Base-by-base conservation (phyloP, 2,797 vertebrate genomes). In the Emydoidea blandingii region DNA sequence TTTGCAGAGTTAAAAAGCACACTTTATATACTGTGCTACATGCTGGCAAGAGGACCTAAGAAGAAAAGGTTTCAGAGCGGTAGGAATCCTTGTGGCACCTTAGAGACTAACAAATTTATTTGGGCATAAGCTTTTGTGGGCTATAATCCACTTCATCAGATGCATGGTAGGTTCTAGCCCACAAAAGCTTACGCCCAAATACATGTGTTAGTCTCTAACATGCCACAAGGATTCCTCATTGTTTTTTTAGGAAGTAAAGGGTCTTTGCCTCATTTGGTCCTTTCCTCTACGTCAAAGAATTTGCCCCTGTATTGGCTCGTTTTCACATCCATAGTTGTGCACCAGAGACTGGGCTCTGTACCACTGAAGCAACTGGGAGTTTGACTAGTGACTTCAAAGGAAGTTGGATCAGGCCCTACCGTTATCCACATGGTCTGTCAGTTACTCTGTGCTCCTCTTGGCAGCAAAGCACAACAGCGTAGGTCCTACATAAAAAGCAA, bases 341-440 rank as follows among this genome's bases (percentile, higher is more conserved):
- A 0, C 34, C 62, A 65, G 62, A 8, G 34, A 18, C 56, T 16
- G 27, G 72, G 76, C 89, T 86, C 81, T 50, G 47, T 6, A 8
- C 34, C 54, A 2, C 0, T 1, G 49, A 59, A 27, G 12, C 74
- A 85, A 84, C 37, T 0, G 74, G 72, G 12, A 76, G 12, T 76
- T 47, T 76, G 72, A 27, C 25, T 4, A 31, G 1, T 49, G 74
- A 44, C 91, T 37, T 19, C 72, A n/a, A 53, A 47, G 50, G 10
- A 72, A 37, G 78, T 68, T 90, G 84, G 87, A 87, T 27, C 15
- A 56, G 85, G 5, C 80, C 31, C 56, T 1, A 0, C 2, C 21
- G 0, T 57, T 83, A 68, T 84, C 72, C 1, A 0, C 15, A 47
- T 12, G 1, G 1, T 1, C 79, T 29, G 37, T n/a, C 82, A 2